Evolutionary conservation across 2,888 invertebrate species (phyloP), one percentile per base, ranked within the genome.

Genomic region (Drosophila phalerata): DNA sequence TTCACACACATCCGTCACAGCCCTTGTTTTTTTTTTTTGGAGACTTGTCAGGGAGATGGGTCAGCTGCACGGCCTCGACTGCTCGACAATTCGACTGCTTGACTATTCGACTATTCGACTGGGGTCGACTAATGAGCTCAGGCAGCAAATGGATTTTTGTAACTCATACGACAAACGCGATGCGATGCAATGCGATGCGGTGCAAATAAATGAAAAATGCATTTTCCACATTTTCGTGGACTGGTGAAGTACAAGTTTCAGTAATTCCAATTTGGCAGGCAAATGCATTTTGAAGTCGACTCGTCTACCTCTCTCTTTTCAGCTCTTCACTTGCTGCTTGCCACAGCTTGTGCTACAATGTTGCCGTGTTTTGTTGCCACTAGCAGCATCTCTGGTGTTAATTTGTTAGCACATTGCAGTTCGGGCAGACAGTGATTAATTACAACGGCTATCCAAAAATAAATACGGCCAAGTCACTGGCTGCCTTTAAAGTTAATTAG

Each of bases 361-460:
- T 86, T 85, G 83, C 85, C 85, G 87, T 86, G 84, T 86, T 82
- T 82, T 84, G 81, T 85, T 83, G 81, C 76, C 57, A 15, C 49
- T 38, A 13, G 25, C 19, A 53, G 40, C 68, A 57, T 68, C 63
- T 68, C 49, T 81, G 73, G 85, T 88, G 88, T 88, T 85, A 85
- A 85, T 85, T 85, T 85, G 85, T 85, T 85, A 85, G 85, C 85
- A 85, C 87, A 79, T 72, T 81, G 88, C 84, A 57, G 73, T 61
- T 77, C 52, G 60, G 79, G 75, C 81, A 84, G 85, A 84, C 85
- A 86, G 86, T 86, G 85, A 86, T 86, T 86, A 86, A 86, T 86
- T 86, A 80, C 86, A 79, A 56, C 58, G 64, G 32, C 30, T n/a
- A 34, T 49, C 62, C 57, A 56, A 77, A 80, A 77, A 80, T 80